Base-by-base conservation (phyloP, 2,888 invertebrate species). In the Odontocolon sp. region DNA sequence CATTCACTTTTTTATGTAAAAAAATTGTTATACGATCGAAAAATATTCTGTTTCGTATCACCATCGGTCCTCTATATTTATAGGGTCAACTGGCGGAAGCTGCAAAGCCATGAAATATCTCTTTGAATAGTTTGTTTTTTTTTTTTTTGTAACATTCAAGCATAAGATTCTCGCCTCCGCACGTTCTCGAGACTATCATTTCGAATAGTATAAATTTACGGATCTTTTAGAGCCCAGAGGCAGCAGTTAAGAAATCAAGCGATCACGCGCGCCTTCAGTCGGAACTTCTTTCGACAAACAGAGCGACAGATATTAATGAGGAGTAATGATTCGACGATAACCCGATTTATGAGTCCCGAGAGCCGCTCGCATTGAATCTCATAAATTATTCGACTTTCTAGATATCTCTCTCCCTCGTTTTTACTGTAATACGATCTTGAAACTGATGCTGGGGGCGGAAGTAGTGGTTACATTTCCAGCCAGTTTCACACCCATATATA, bases 271-370 rank as follows among this genome's bases (percentile, higher is more conserved):
- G n/a, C n/a, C n/a, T n/a, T n/a, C n/a, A n/a, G n/a, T 16, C 33
- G 11, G 21, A 31, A 14, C 47, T 61, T 64, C 23, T 75, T 75
- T 66, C 59, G 70, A 66, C 45, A 70, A 75, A 75, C 75, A 70
- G 36, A 59, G 66, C 40, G 75, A 66, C 70, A 63, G 31, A 61
- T 75, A 70, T 75, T 75, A 70, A 75, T 66, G 66, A 66, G 70
- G 66, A 70, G 54, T 70, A 66, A 70, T 64, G 75, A 75, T 69
- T 69, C 75, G 52, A 66, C 70, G 70, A 75, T 75, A 66, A 70
- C 50, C 42, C 75, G 52, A 75, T 75, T 75, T 70, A 70, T 66
- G 69, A 59, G 64, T 45, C 52, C 8, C 42, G 52, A 40, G 40
- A 16, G 64, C 28, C 59, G 64, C 50, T 59, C 54, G n/a, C 36